phyloP scores from a whole-genome alignment of 2,797 vertebrate genomes.

The Silurus aristotelis region DNA sequence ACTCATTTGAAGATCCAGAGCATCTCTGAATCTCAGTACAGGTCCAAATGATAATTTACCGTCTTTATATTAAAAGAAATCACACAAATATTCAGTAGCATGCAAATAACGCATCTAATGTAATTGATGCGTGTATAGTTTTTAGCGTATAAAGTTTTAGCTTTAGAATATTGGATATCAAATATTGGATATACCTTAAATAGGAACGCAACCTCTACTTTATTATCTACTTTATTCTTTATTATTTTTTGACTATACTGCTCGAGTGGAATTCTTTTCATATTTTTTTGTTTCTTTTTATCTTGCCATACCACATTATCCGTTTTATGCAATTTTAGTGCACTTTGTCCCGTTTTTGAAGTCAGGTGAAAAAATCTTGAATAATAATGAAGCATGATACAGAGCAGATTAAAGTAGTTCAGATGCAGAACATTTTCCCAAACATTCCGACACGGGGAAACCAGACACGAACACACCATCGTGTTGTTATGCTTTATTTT shows the following conservation, averaged over 20 bases:
- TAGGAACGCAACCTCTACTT: not conserved
- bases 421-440: not conserved
- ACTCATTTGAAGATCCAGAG: not conserved
- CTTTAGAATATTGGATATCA: not conserved
- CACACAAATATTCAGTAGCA: not conserved
- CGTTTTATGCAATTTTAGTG: not conserved
- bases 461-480: not conserved
- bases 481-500: slow-evolving; percentile 3
- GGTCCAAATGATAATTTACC: not conserved
- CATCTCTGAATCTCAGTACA: not conserved
- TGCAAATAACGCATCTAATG: not conserved
- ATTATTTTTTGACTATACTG: not conserved
- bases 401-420: not conserved
- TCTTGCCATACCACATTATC: no score
- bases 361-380: not conserved
- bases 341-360: not conserved
- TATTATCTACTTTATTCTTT: not conserved
- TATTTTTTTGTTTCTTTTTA: not conserved
- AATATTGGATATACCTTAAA: not conserved
- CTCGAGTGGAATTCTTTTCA: not conserved
- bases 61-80: not conserved
- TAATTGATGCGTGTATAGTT: not conserved
- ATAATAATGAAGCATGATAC: not conserved
- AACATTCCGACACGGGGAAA: slow-evolving; percentile 1
- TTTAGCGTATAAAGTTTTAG: not conserved